phyloP scores from a whole-genome alignment of 2,797 vertebrate species.

The Typhlichthys eigenmanni region DNA sequence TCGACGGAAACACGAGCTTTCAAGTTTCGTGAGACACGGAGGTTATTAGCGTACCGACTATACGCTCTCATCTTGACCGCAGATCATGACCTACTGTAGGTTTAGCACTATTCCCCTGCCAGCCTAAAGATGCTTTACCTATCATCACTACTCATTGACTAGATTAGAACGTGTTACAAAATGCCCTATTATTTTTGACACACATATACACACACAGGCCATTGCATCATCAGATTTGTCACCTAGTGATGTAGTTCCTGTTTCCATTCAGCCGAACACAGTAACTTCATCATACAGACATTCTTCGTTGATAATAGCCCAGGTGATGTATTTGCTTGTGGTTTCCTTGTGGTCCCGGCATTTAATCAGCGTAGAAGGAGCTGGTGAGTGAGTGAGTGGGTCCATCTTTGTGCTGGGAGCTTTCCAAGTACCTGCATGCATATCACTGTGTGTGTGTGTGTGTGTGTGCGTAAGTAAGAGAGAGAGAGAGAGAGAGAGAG shows the following conservation, averaged over 20 bases:
- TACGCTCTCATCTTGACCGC: too few relatives aligned
- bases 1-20: too few relatives aligned
- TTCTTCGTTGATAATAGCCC: conserved; percentile 47
- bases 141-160: too few relatives aligned
- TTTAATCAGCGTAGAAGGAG: conserved; percentile 31
- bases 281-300: conserved; percentile 47
- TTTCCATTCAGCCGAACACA: conserved; percentile 38
- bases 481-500: conserved; percentile 10
- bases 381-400: conserved; percentile 5
- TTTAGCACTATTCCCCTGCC: too few relatives aligned
- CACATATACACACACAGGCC: conserved; percentile 1
- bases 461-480: neutral
- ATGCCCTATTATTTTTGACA: neutral
- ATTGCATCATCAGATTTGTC: conserved; percentile 50
- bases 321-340: conserved; percentile 40
- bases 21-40: too few relatives aligned
- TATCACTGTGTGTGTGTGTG: conserved; percentile 9
- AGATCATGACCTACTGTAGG: too few relatives aligned
- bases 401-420: conserved; percentile 19
- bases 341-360: conserved; percentile 32
- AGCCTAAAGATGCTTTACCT: too few relatives aligned
- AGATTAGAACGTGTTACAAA: too few relatives aligned
- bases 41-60: too few relatives aligned
- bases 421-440: conserved; percentile 29
- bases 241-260: conserved; percentile 39